Conservation (phyloP, 2,888 invertebrate genomes). For the Melangyna quadrimaculata region DNA sequence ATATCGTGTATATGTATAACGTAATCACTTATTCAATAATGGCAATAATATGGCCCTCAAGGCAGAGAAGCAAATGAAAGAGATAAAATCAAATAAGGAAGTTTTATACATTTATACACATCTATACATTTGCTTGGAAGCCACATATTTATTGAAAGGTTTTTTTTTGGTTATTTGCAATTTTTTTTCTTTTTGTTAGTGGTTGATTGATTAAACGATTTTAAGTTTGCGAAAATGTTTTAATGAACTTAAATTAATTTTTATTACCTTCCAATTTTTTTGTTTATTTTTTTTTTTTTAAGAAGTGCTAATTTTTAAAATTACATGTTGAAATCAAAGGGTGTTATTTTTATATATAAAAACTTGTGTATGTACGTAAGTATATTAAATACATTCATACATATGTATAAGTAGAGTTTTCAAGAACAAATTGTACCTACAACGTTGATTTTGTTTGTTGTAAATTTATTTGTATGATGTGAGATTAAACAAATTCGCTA, state of each 20-base stretch:
- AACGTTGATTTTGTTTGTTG: too few relatives aligned
- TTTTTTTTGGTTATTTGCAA: not conserved
- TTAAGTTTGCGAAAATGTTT: not conserved
- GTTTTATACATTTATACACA: not conserved
- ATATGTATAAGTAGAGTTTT: not conserved
- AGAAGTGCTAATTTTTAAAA: slow-evolving; percentile 10
- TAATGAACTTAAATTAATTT: slow-evolving; percentile 15
- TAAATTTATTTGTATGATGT: too few relatives aligned
- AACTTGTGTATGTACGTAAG: not conserved
- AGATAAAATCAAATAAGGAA: slow-evolving; percentile 26
- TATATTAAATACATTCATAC: too few relatives aligned
- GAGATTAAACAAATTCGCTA: not conserved
- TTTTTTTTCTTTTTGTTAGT: not conserved
- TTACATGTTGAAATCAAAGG: not conserved
- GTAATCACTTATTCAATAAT: slow-evolving; percentile 7
- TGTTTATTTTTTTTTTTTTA: not conserved
- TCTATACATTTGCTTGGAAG: not conserved
- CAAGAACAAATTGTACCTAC: not conserved
- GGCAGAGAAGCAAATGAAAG: not conserved
- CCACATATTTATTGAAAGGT: slow-evolving; percentile 6
- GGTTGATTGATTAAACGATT: slow-evolving; percentile 13
- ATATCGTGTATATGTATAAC: not conserved
- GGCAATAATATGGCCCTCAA: slow-evolving; percentile 19
- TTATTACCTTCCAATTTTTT: not conserved
- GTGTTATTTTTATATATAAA: not conserved